phyloP scores from a whole-genome alignment of 2,797 vertebrate species.

The Tapirus indicus region DNA sequence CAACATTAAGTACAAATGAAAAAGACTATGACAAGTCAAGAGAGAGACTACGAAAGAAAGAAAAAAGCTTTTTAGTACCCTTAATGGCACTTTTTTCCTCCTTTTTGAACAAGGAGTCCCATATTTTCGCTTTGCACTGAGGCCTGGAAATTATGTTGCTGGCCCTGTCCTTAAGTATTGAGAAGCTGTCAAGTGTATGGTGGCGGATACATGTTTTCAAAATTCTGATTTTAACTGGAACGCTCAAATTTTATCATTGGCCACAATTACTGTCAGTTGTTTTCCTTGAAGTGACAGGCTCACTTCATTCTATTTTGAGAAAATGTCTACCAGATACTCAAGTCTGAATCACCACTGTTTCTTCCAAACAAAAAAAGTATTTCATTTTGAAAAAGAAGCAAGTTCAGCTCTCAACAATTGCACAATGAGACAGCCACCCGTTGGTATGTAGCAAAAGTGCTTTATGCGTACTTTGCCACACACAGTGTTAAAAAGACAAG shows the following conservation, averaged over 20 bases:
- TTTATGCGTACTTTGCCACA: background rate
- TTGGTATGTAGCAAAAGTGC: background rate
- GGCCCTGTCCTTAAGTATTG: background rate
- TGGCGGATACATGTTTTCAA: constrained; percentile 20
- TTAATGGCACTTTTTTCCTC: background rate
- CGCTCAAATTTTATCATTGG: constrained; percentile 64
- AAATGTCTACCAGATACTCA: constrained; percentile 17
- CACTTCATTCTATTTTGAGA: constrained; percentile 45
- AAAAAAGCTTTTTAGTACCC: background rate
- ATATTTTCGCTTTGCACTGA: background rate
- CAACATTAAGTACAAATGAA: constrained; percentile 18
- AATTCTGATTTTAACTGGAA: constrained; percentile 68
- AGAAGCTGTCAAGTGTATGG: constrained; percentile 56
- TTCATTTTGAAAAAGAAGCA: background rate
- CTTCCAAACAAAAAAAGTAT: constrained; percentile 6
- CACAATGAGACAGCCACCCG: background rate
- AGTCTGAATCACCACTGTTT: constrained; percentile 29
- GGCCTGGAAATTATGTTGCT: constrained; percentile 11
- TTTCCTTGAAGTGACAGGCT: constrained; percentile 50
- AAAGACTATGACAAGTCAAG: background rate
- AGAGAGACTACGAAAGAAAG: background rate
- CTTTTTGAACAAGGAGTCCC: background rate
- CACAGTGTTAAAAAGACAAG: background rate
- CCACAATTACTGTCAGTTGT: constrained; percentile 51
- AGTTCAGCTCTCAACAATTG: background rate